Evolutionary conservation across 2,113 vertebrate genomes (phyloP), one percentile per base, ranked within the genome.

Genomic region (Rhynchomys soricoides): DNA sequence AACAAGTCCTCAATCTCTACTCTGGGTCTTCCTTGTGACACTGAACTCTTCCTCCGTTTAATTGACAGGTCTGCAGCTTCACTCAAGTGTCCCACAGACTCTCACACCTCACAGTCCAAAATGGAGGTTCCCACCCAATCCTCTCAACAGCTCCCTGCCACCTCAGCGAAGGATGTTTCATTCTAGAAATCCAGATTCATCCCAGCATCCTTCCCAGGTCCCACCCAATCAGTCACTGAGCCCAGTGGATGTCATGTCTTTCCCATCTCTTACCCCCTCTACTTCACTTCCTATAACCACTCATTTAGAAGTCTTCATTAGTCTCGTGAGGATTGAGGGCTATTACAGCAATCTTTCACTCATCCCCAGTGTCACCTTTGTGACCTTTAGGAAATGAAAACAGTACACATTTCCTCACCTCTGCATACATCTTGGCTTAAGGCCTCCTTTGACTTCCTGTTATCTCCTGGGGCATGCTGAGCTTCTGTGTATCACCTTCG

Each of bases 371-470:
- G 82, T 89, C 37, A 15, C 75, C 71, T 40, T 40, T 4, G 7
- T 40, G 43, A 66, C 29, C 16, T 83, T 79, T 52, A 52, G 50
- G 75, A 90, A 64, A 70, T 52, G 34, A 78, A 90, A 48, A 52
- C 16, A 37, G 2, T 3, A 0, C 1, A 2, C 5, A 1, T 70
- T n/a, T 45, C 4, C 2, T 3, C 29, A 13, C 34, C 26, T 43
- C 2, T 55, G 40, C 50, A 45, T 13, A 34, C n/a, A 59, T 45
- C 34, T 22, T 86, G 57, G 3, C 52, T 75, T 73, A 40, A n/a
- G 48, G 64, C 26, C 17, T 64, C 79, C 90, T 55, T 5, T 37
- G 64, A 50, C 5, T 81, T 45, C 12, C 21, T 26, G 0, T 2
- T 40, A 11, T 24, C 43, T 86, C 43, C 3, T 26, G 31, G 15